Base-by-base conservation (phyloP, 2,797 vertebrate species). In the Triplophysa yarkandensis region DNA sequence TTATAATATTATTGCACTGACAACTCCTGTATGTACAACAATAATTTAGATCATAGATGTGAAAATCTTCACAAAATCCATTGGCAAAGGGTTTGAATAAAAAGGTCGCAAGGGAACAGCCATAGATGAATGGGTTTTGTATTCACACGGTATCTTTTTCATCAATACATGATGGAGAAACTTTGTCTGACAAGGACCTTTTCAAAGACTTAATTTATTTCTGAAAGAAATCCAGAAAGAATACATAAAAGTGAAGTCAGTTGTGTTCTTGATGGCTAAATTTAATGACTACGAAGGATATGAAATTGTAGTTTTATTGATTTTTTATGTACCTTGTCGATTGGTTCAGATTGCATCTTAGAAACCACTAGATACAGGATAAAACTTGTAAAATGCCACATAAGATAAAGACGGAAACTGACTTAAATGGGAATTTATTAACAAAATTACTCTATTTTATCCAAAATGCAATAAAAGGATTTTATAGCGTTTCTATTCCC, bases 171-270 rank as follows among this genome's bases (percentile, higher is more conserved):
- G 46, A 50, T 10, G 46, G 19, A 23, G 46, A 50, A 50, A 7
- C 46, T 23, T 50, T 23, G 19, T 16, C 17, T 10, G 46, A 23
- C n/a, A 50, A 50, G 21, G 21, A 25, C 11, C 4, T 52, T 21
- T 23, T 52, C 21, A 7, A 23, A 52, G 48, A 52, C 48, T 25
- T 52, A 52, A 52, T 52, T 52, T 52, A 23, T 52, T 52, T 52
- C 21, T 25, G 48, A 14, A 52, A 11, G 23, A 25, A 54, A 13
- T 52, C 19, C 21, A 25, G 23, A 52, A 23, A 8, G n/a, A 19
- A 8, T 19, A 9, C 25, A 11, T 52, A 25, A 25, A 52, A 25
- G 21, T 5, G 2, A 52, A 21, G 19, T 21, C 9, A 21, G 21
- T 50, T 2, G 4, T 8, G 2, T 50, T 21, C 23, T 52, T 54